Base-by-base conservation (phyloP, 1,140 invertebrate genomes). In the Drosophila ogumai region DNA sequence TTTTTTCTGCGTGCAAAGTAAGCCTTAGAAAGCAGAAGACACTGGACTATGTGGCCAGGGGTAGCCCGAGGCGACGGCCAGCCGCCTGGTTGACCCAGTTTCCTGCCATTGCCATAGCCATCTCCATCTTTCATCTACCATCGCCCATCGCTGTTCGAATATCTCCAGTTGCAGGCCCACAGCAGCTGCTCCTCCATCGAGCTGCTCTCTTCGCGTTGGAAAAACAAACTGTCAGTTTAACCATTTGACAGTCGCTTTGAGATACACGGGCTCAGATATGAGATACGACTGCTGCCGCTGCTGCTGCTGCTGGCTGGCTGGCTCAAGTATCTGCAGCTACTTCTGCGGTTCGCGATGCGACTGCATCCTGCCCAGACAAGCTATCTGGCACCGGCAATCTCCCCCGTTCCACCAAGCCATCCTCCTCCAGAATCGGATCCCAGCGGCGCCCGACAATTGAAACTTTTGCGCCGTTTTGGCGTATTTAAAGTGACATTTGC, bases 401-500 rank as follows among this genome's bases (percentile, higher is more conserved):
- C 58, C 41, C 25, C 22, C 36, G 4, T 6, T 34, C 15, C 17
- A 47, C n/a, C 60, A 31, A n/a, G 12, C 10, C 7, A 28, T 50
- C 44, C 69, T 25, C 22, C 69, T 19, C 31, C 55, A 49, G 41
- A 54, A 72, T 72, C 49, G 47, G 56, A 67, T 75, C 66, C 76
- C 75, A 79, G 44, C 66, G 81, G 81, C 81, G 81, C 64, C 82
- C 84, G 68, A 79, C 84, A 87, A 87, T 87, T 87, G 84, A 87
- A 87, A 88, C 84, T 87, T 87, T 88, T 88, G 84, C 85, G 77
- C 85, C 74, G 75, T 90, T 90, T 88, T 88, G 85, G 84, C 84
- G 84, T 88, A 88, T 88, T 81, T 88, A 90, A 88, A 88, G 85
- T 88, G 84, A 90, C 84, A 88, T 88, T 90, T 66, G 84, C 63